Base-by-base conservation (phyloP, 2,113 vertebrate genomes). In the Ctenomys sociabilis region DNA sequence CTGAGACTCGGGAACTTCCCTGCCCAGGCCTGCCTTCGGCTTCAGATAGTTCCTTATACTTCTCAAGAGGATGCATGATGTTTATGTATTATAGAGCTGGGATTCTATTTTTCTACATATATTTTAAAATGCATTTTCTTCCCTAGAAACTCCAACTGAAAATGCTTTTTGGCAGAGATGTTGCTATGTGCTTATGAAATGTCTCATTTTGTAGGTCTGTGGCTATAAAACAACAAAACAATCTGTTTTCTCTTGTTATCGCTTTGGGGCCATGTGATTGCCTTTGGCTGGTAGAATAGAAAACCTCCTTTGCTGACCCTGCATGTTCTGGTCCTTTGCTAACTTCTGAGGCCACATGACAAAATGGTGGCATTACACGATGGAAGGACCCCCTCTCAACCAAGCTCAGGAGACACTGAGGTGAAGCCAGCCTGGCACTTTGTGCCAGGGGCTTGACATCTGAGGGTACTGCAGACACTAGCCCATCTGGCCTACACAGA, bases 401-500 rank as follows among this genome's bases (percentile, higher is more conserved):
- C 32, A 19, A 43, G 26, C 40, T 4, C 17, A 32, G 22, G 16
- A 70, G 63, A 32, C 30, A 40, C 54, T 32, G 63, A 54, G 43
- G 35, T 40, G 26, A 14, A 66, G 11, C 17, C 30, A 68, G 22
- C 45, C 64, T 16, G 61, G 14, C 30, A 32, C 78, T 66, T 37
- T 66, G n/a, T 40, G 45, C 3, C 14, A 32, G 30, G 61, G 78
- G 11, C 8, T 63, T 59, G 11, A 32, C 35, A 40, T 28, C 52
- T 13, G 21, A 2, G 24, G 5, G 28, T 68, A 13, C 13, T 37
- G 6, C 9, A 22, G 26, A 24, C 40, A 14, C 63, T 3, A 90
- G n/a, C 11, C 24, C 22, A 10, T 21, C n/a, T 54, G 2, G 4
- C 9, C n/a, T 37, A 73, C 1, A 6, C 1, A 66, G 35, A n/a